phyloP scores from a whole-genome alignment of 2,797 vertebrate species.

The Corythornis leucogaster region DNA sequence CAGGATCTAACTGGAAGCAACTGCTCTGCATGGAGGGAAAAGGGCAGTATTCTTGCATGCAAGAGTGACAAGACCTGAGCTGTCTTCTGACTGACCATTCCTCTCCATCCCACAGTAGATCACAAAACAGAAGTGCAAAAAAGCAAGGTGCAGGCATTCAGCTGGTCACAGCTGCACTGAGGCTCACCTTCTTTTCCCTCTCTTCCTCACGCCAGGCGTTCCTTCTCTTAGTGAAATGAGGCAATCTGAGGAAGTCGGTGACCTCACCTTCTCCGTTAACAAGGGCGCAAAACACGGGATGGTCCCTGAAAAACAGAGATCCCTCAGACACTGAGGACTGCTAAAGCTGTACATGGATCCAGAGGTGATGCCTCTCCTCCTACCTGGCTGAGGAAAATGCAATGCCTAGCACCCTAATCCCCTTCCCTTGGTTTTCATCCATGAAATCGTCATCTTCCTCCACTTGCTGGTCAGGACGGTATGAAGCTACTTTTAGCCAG shows the following conservation, averaged over 20 bases:
- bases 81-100: not conserved
- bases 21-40: not conserved
- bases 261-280: constrained; percentile 98
- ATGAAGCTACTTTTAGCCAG: constrained; percentile 95
- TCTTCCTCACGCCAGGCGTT: constrained; percentile 97
- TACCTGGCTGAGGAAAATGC: constrained; percentile 95
- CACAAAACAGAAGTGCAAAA: too few species aligned
- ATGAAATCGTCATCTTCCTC: constrained; percentile 98
- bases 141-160: not conserved
- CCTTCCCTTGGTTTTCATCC: constrained; percentile 96
- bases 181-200: constrained; percentile 92
- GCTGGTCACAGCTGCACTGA: not conserved
- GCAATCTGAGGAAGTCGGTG: constrained; percentile 94
- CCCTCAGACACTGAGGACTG: not conserved
- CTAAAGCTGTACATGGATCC: not conserved
- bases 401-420: constrained; percentile 94
- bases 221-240: constrained; percentile 95
- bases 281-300: constrained; percentile 96
- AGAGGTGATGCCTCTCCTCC: not conserved
- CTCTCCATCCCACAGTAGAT: not conserved
- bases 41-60: not conserved
- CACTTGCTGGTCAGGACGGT: constrained; percentile 95
- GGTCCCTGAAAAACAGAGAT: constrained; percentile 83
- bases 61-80: not conserved
- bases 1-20: not conserved